Percentiles rank a stretch among this genome's conserved stretches.
Evolutionary conservation across 2,113 vertebrate genomes (phyloP).

Genomic region (Odocoileus hemionus): DNA sequence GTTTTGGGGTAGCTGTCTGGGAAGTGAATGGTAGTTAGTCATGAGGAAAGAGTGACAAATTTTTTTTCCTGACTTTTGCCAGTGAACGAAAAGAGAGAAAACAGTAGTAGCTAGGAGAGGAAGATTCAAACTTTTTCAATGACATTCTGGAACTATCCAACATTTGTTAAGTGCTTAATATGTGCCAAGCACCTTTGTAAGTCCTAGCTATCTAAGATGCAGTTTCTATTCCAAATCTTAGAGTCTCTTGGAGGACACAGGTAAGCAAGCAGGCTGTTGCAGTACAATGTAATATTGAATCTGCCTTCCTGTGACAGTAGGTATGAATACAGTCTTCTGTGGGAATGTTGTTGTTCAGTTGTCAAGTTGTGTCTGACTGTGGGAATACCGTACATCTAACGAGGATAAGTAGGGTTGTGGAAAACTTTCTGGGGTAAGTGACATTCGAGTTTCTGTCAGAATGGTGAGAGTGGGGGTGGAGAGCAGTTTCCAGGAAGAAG

Average conservation of each 20-base stretch:
- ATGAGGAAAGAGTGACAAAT: background rate
- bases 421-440: background rate
- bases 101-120: background rate
- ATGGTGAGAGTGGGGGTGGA: background rate
- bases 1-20: background rate
- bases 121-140: background rate
- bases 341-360: background rate
- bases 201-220: background rate
- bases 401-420: background rate
- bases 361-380: background rate
- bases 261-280: background rate
- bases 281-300: background rate
- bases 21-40: background rate
- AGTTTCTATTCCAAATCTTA: background rate
- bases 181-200: background rate
- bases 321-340: background rate
- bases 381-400: background rate
- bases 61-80: background rate
- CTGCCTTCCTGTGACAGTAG: background rate
- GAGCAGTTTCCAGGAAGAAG: constrained; percentile 31
- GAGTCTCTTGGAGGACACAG: background rate
- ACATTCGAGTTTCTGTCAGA: background rate
- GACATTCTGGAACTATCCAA: background rate
- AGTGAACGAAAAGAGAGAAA: background rate
- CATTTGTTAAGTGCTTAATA: background rate